Evolutionary conservation across 2,113 vertebrate genomes (phyloP).

Genomic region (Jacana jacana): DNA sequence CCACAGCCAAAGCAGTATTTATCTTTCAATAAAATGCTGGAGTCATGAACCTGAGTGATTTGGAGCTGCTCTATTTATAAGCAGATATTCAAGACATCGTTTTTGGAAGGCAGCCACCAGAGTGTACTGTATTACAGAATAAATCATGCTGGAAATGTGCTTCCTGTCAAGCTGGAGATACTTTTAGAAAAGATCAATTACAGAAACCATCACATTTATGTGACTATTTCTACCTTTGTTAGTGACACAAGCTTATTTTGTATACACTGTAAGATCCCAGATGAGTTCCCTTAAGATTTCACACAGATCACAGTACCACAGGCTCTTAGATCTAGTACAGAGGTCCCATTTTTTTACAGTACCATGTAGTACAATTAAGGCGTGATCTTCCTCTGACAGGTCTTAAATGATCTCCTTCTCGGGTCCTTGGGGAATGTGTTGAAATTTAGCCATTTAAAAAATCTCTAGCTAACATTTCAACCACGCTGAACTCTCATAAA

Average conservation of each 20-base stretch:
- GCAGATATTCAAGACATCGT: background rate
- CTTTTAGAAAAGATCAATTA: slow-evolving; percentile 40
- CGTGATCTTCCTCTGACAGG: slow-evolving; percentile 27
- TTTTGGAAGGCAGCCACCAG: slow-evolving; percentile 50
- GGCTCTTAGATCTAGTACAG: slow-evolving; percentile 27
- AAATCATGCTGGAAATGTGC: slow-evolving; percentile 48
- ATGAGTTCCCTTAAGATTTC: slow-evolving; percentile 6
- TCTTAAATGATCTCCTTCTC: slow-evolving; percentile 19
- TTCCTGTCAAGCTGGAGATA: slow-evolving; percentile 29
- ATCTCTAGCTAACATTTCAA: background rate
- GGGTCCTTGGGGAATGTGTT: background rate
- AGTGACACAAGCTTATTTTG: slow-evolving; percentile 14
- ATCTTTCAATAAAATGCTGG: background rate
- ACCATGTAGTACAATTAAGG: slow-evolving; percentile 29
- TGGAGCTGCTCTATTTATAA: slow-evolving; percentile 6
- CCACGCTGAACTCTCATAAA: slow-evolving; percentile 16
- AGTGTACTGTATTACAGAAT: slow-evolving; percentile 41
- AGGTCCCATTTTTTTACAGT: slow-evolving; percentile 17
- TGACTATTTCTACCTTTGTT: slow-evolving; percentile 23
- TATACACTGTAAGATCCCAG: background rate
- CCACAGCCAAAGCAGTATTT: background rate
- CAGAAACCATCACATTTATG: slow-evolving; percentile 45
- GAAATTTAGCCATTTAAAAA: slow-evolving; percentile 43
- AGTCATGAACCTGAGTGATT: slow-evolving; percentile 1
- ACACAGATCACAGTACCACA: slow-evolving; percentile 5